These are phyloP conservation scores for Barbus barbus DNA, from an alignment of 2,113 vertebrate species.

Conservation along the genomic window DNA sequence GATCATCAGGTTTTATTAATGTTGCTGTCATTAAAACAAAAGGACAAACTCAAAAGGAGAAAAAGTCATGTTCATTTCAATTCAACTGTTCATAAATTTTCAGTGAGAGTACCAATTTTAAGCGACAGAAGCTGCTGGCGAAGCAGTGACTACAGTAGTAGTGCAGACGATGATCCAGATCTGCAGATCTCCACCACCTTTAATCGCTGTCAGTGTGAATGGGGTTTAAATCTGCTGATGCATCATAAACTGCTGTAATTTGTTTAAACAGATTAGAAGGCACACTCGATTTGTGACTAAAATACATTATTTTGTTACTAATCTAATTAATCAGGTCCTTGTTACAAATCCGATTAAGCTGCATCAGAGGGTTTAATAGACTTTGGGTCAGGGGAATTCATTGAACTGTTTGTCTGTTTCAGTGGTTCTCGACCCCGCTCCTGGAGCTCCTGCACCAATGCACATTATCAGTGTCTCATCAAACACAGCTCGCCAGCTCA, in stretches of 20 bases:
- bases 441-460: neutral
- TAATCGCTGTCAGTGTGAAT: constrained; percentile 40
- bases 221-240: constrained; percentile 69
- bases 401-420: constrained; percentile 61
- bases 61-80: no score
- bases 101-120: neutral
- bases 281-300: constrained; percentile 72
- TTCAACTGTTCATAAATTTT: neutral
- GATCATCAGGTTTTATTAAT: no score
- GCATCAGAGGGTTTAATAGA: constrained; percentile 62
- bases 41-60: no score
- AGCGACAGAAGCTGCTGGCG: neutral
- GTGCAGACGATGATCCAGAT: neutral
- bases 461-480: constrained; percentile 52
- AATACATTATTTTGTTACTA: constrained; percentile 70
- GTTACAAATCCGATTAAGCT: neutral
- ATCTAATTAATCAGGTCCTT: constrained; percentile 69
- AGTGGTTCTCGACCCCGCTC: neutral
- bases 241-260: constrained; percentile 71
- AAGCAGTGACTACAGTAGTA: neutral
- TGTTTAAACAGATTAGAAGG: constrained; percentile 77
- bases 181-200: neutral
- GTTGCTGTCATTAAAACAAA: no score
- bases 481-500: constrained; percentile 43
- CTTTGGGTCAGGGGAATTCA: constrained; percentile 65